Base-by-base conservation (phyloP, 2,888 invertebrate genomes). In the Tribolium freemani region DNA sequence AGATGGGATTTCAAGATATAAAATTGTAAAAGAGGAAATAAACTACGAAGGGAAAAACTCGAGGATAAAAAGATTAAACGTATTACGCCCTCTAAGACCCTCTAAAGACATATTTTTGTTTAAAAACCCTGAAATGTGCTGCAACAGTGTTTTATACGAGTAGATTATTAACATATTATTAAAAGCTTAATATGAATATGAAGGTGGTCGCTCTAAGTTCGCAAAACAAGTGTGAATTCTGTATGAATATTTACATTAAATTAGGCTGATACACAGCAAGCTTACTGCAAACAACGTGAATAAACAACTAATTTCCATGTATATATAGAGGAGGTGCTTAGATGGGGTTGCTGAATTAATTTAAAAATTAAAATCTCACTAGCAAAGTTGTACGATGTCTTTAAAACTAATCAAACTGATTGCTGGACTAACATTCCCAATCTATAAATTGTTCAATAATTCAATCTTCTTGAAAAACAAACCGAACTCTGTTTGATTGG, bases 281-380 rank as follows among this genome's bases (percentile, higher is more conserved):
- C 74, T 77, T 69, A 73, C 76, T 78, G 79, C 78, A 80, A 79
- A 79, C 80, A 78, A 78, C 79, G 79, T 79, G 76, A 77, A 78
- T 79, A 81, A 80, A 80, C 79, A 79, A 79, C 78, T 79, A 80
- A 80, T 80, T 80, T 81, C 77, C 81, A 80, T 80, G 79, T 79
- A 79, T 78, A 80, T 80, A 77, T 74, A 76, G 75, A 76, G 73
- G 74, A 72, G 61, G 66, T 57, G 73, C 66, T 63, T 68, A 71
- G 61, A 68, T 38, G 64, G 57, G 57, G 38, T 58, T 71, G 64
- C 66, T 66, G 63, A 70, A 69, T 69, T 69, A 60, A 69, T 69
- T 69, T 60, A 38, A 53, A 69, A 69, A 61, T 60, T 48, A 44
- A 58, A 68, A 38, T 38, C 38, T 46, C 13, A 51, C 57, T 45